Base-by-base conservation (phyloP, 2,797 vertebrate genomes). In the Sebastes hubbsi region DNA sequence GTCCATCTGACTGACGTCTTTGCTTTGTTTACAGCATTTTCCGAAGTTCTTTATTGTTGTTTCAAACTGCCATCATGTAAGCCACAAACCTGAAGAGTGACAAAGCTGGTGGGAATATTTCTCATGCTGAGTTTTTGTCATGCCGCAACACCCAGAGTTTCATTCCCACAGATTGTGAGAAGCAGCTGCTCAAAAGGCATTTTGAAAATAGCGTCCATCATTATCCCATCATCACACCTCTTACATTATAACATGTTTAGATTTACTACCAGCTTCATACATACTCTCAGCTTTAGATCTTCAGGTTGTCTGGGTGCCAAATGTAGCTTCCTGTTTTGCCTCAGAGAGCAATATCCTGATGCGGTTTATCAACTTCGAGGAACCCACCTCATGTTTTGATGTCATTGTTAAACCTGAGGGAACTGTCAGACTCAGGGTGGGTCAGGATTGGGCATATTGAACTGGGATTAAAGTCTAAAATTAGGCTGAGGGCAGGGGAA, bases 381-480 rank as follows among this genome's bases (percentile, higher is more conserved):
- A 81, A 73, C 18, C 64, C 54, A 29, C 8, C 38, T 72, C 60
- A 55, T 72, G 18, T 62, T 84, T 87, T 75, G 9, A 54, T 85
- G 84, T 81, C 86, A 84, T 54, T 60, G 87, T 77, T 91, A 42
- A 81, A 84, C 77, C 27, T 1, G 20, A 75, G 72, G 78, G 61
- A 89, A 75, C 58, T 87, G 89, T 87, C 86, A 89, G 58, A 68
- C n/a, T 75, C n/a, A 59, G 91, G 93, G 87, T 18, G 90, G 74
- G 91, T 90, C 90, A 86, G 90, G 91, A 88, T 78, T 74, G 87
- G 87, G 87, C 64, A 80, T 87, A 72, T 11, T 69, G 84, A 82
- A 80, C 62, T 7, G 0, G 86, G 89, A 92, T 93, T 92, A 92
- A 86, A 66, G 69, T 82, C 80, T 87, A 76, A 88, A 88, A 88